These are phyloP conservation scores for Spodoptera frugiperda DNA, from an alignment of 1,140 invertebrate genomes.

Conservation along the genomic window DNA sequence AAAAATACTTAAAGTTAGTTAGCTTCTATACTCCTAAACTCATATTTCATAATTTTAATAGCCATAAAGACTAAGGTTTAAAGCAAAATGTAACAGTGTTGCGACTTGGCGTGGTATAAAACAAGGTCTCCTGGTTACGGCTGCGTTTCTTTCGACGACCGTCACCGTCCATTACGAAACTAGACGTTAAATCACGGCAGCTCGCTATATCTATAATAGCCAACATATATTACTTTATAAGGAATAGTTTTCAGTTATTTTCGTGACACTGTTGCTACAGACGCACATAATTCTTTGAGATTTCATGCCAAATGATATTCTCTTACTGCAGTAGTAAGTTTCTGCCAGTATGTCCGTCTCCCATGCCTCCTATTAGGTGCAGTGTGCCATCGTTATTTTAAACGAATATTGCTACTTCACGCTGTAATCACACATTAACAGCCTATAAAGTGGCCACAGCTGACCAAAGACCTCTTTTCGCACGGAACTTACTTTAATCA, in stretches of 20 bases:
- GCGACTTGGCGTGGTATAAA: neutral
- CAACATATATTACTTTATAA: conserved; percentile 4
- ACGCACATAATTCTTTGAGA: neutral
- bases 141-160: conserved; percentile 5
- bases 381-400: too few species aligned
- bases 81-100: neutral
- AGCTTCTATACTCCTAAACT: too few species aligned
- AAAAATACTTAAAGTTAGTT: too few species aligned
- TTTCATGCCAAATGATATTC: neutral
- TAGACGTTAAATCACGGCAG: conserved; percentile 13
- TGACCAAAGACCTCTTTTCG: too few species aligned
- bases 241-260: neutral
- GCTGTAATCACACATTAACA: too few species aligned
- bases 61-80: neutral
- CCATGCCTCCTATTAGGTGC: too few species aligned
- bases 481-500: too few species aligned
- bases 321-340: too few species aligned
- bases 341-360: too few species aligned
- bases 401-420: too few species aligned
- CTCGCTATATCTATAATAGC: conserved; percentile 17
- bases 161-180: conserved; percentile 8
- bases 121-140: neutral
- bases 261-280: neutral
- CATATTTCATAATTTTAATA: too few species aligned
- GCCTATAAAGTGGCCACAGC: too few species aligned